Base-by-base conservation (phyloP, 2,888 invertebrate species). In the Xanthorhoe spadicearia region DNA sequence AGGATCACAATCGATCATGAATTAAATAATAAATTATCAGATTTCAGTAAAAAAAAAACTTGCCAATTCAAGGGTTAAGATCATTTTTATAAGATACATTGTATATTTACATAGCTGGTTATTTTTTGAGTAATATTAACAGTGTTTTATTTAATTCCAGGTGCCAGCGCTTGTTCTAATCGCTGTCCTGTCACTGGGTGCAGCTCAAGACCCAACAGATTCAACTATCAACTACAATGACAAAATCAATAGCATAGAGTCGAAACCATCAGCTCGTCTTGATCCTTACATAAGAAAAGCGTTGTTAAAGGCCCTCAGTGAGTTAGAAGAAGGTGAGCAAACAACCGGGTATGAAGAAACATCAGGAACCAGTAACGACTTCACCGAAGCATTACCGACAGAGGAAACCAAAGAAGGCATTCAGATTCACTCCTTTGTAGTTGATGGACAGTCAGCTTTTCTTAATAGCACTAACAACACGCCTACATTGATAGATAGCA, bases 211-310 rank as follows among this genome's bases (percentile, higher is more conserved):
- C 13, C 71, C 82, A 23, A 82, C 84, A 77, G 86, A 89, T n/a
- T 71, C 82, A 23, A 82, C 84, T 1, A 83, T 84, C 66, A 70
- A 57, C 7, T 71, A 80, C 53, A 86, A 85, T 73, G 91, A 94
- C 64, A 88, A 86, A 68, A 77, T 84, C 18, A 94, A 94, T 71
- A 89, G 82, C 19, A 84, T 93, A 49, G 92, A 93, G 56, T 69
- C 89, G 4, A 91, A 91, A 61, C 86, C 95, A 2, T 94, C 95
- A 0, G 93, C 95, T 0, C 94, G 95, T 66, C 85, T 97, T 62
- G 97, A 97, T 83, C 95, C 95, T 52, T 96, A 95, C 70, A 94
- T 97, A 38, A 93, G 97, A 15, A 95, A 95, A 84, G 97, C 97
- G 0, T 88, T 97, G 50, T 88, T 97, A 5, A 95, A 95, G 87